Evolutionary conservation across 2,797 vertebrate genomes (phyloP), one percentile per base, ranked within the genome.

Genomic region (Spinus olivaceus): DNA sequence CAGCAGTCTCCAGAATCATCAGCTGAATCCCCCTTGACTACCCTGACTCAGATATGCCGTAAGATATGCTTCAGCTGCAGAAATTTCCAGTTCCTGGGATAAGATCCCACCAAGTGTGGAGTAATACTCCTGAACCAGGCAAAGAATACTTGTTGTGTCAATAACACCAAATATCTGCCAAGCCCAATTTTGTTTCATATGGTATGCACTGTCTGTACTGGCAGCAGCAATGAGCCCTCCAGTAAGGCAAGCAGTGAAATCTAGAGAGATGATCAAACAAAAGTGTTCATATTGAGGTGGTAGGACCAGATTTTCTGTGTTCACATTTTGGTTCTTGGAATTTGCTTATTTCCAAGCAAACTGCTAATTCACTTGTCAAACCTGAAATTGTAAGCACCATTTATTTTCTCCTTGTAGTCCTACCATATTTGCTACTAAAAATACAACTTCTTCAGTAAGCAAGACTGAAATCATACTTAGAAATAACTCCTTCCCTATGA

Each of bases 161-260:
- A 32, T 20, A 86, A 14, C 53, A 78, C 3, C 30, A 86, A 78
- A 25, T 46, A 42, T 8, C 30, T 89, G 23, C 42, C 56, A 85
- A 53, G 32, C 13, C 28, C 14, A 41, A 14, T 57, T 41, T 46
- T 56, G 21, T 49, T 66, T 76, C 28, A 15, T 12, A 20, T 7
- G 24, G 16, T 6, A n/a, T 8, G 12, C 0, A 1, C 9, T 73
- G 20, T 7, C 24, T 37, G 5, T 32, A 25, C 47, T 39, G 42
- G 65, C 49, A 51, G n/a, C 53, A 71, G 15, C 6, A 88, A 65
- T n/a, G 22, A 86, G 22, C 35, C 37, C 22, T 90, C 27, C 8
- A 25, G 53, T 28, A 61, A 54, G 23, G 60, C 1, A 86, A 41
- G 18, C 21, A 67, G 17, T 39, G 33, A 28, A 67, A 78, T 90